Evolutionary conservation across 2,888 invertebrate species (phyloP).

Genomic region (Tortrix viridana): DNA sequence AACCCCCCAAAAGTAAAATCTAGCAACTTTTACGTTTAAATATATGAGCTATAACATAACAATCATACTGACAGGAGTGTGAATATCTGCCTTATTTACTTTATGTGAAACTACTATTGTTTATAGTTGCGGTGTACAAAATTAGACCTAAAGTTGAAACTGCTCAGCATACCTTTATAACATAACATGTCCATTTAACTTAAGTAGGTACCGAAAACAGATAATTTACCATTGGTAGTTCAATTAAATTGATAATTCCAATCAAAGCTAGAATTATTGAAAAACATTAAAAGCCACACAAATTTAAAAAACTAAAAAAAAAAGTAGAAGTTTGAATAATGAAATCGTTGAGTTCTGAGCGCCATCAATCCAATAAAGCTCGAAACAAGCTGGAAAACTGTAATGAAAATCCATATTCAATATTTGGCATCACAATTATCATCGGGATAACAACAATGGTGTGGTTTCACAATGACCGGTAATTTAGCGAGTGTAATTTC

Average conservation of each 20-base stretch:
- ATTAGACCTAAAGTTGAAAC: slow-evolving; percentile 48
- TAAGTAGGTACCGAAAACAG: too few species aligned
- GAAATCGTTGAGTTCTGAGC: slow-evolving; percentile 10
- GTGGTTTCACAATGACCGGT: slow-evolving; percentile 65
- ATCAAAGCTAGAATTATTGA: too few species aligned
- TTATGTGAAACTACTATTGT: slow-evolving; percentile 73
- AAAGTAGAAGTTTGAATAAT: background rate
- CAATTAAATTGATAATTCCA: too few species aligned
- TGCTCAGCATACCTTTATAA: background rate
- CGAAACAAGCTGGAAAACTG: slow-evolving; percentile 40
- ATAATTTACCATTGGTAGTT: too few species aligned
- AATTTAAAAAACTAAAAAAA: background rate
- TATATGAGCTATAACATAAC: slow-evolving; percentile 56
- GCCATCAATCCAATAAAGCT: slow-evolving; percentile 25
- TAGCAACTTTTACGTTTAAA: background rate
- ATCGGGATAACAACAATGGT: slow-evolving; percentile 59
- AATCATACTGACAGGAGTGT: slow-evolving; percentile 66
- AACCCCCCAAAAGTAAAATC: too few species aligned
- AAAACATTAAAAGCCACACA: background rate
- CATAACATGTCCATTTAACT: too few species aligned
- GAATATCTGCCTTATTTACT: slow-evolving; percentile 72
- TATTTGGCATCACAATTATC: slow-evolving; percentile 60
- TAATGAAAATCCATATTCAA: slow-evolving; percentile 61
- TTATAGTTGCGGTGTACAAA: slow-evolving; percentile 70
- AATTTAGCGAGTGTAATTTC: slow-evolving; percentile 70